These are phyloP conservation scores for Empidonax traillii DNA, from an alignment of 2,113 vertebrate species.

Conservation along the genomic window DNA sequence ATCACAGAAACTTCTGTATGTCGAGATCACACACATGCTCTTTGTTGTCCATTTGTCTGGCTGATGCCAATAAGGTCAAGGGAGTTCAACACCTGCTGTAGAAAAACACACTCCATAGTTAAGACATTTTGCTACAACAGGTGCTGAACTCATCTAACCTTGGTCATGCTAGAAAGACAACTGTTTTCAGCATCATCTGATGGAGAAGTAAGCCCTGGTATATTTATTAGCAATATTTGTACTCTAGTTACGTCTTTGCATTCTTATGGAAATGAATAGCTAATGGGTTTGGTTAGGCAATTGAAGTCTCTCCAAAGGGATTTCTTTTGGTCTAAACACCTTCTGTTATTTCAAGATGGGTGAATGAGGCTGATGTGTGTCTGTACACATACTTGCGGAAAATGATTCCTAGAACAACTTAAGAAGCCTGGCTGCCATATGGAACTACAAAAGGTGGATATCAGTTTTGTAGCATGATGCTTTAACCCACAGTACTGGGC, in stretches of 20 bases:
- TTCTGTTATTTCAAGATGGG: not conserved
- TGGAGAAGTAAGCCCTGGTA: not conserved
- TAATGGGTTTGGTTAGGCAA: not conserved
- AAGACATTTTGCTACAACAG: not conserved
- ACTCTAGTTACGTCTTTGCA: not conserved
- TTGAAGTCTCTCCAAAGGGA: not conserved
- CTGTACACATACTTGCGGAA: not conserved
- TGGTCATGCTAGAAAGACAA: not conserved
- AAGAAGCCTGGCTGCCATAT: not conserved
- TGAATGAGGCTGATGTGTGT: not conserved
- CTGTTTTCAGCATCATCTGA: not conserved
- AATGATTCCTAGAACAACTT: not conserved
- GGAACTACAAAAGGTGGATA: not conserved
- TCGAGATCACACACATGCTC: not conserved
- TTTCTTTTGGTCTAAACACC: not conserved
- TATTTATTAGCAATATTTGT: not conserved
- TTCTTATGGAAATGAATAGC: not conserved
- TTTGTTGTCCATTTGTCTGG: not conserved
- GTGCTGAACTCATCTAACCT: slow-evolving; percentile 14
- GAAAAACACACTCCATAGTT: not conserved
- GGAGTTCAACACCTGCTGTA: slow-evolving; percentile 27
- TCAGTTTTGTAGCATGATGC: not conserved
- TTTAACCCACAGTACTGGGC: not conserved
- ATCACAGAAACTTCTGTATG: not conserved
- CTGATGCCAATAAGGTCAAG: not conserved